These are phyloP conservation scores for Plestiodon gilberti DNA, from an alignment of 2,113 vertebrate genomes.

Conservation along the genomic window DNA sequence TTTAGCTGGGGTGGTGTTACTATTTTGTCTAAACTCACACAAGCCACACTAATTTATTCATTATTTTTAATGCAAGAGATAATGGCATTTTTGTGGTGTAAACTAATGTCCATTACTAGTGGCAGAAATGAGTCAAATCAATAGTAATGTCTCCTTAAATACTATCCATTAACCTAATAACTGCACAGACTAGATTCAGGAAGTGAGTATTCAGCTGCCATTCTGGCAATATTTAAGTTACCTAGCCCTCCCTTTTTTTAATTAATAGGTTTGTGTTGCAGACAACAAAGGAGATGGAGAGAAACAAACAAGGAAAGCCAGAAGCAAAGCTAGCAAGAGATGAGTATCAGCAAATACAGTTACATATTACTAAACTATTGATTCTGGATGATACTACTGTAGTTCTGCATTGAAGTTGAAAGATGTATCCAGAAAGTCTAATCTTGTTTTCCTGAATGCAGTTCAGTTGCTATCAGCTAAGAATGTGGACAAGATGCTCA, in stretches of 20 bases:
- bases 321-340: not conserved
- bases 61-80: conserved; percentile 1
- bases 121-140: conserved; percentile 17
- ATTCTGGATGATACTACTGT: too few relatives aligned
- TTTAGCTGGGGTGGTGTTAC: not conserved
- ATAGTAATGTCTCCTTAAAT: not conserved
- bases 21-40: not conserved
- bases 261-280: too few relatives aligned
- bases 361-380: not conserved
- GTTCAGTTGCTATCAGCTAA: too few relatives aligned
- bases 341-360: not conserved
- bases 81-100: conserved; percentile 15
- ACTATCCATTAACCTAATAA: conserved; percentile 16
- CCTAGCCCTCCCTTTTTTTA: not conserved
- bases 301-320: not conserved
- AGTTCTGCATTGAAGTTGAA: too few relatives aligned
- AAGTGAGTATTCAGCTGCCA: not conserved
- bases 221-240: not conserved
- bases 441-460: too few relatives aligned
- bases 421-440: too few relatives aligned
- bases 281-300: too few relatives aligned
- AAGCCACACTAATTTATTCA: not conserved
- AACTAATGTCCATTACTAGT: not conserved
- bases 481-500: too few relatives aligned
- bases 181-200: conserved; percentile 10